Conservation (phyloP, 2,113 vertebrate species). For the Toxotes jaculatrix region DNA sequence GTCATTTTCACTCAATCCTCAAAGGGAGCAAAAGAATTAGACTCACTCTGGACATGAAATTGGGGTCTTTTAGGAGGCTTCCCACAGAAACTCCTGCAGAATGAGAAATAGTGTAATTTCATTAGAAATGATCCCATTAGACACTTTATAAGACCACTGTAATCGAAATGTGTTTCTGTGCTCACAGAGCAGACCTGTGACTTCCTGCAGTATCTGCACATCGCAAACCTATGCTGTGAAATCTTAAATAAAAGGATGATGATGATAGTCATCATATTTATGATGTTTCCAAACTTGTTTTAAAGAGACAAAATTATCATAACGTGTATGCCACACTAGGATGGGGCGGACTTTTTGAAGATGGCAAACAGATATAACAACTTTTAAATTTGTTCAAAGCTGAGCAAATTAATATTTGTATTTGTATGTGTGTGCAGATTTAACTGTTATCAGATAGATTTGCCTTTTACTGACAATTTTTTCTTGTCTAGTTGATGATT, state of each 20-base stretch:
- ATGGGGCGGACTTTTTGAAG: too few relatives aligned
- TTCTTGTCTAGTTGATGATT: background rate
- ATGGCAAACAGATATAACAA: background rate
- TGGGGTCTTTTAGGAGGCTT: slow-evolving; percentile 27
- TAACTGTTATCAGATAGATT: background rate
- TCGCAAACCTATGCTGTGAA: too few relatives aligned
- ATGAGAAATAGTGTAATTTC: slow-evolving; percentile 27
- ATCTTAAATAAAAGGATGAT: background rate
- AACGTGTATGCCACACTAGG: background rate
- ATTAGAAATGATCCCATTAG: slow-evolving; percentile 39
- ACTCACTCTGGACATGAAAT: slow-evolving; percentile 41
- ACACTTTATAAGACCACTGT: slow-evolving; percentile 4
- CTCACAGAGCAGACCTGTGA: slow-evolving; percentile 9
- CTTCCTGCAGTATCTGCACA: background rate
- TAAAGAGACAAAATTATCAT: background rate
- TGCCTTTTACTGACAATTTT: too few relatives aligned
- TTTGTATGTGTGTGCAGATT: background rate
- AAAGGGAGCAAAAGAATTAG: slow-evolving; percentile 14
- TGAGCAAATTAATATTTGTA: background rate
- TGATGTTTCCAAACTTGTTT: background rate
- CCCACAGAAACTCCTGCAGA: slow-evolving; percentile 11
- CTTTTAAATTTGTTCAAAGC: too few relatives aligned
- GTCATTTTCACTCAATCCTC: slow-evolving; percentile 46
- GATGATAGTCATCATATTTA: background rate
- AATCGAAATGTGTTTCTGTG: slow-evolving; percentile 7